These are phyloP conservation scores for Labia minor DNA, from an alignment of 2,888 invertebrate species.

Conservation along the genomic window DNA sequence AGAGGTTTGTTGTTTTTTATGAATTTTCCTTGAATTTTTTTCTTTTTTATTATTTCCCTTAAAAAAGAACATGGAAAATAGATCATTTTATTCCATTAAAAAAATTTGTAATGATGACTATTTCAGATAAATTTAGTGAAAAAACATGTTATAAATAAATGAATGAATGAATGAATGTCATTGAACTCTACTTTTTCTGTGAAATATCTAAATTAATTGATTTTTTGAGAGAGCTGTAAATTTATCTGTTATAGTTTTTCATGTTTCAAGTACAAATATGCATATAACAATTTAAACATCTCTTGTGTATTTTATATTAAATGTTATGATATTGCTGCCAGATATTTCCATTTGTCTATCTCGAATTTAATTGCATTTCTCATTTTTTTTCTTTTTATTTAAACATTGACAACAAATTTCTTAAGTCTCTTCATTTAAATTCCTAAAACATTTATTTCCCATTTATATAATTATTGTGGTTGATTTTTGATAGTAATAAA, in stretches of 20 bases:
- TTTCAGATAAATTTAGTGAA: not conserved
- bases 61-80: not conserved
- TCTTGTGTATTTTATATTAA: not conserved
- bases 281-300: not conserved
- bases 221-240: not conserved
- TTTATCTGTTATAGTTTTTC: not conserved
- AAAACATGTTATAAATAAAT: not conserved
- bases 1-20: conserved; percentile 1
- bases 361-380: not conserved
- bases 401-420: too few species aligned
- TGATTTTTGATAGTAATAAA: too few species aligned
- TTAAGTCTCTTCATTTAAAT: not conserved
- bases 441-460: too few species aligned
- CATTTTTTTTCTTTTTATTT: not conserved
- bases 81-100: not conserved
- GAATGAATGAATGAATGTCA: too few species aligned
- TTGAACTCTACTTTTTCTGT: too few species aligned
- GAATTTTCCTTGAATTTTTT: not conserved
- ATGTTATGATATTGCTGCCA: not conserved
- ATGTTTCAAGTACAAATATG: conserved; percentile 4
- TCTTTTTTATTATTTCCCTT: not conserved
- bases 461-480: too few species aligned
- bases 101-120: conserved; percentile 1
- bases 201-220: too few species aligned
- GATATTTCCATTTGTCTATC: not conserved